Evolutionary conservation across 2,888 invertebrate genomes (phyloP).

Genomic region (Molanna angustata): DNA sequence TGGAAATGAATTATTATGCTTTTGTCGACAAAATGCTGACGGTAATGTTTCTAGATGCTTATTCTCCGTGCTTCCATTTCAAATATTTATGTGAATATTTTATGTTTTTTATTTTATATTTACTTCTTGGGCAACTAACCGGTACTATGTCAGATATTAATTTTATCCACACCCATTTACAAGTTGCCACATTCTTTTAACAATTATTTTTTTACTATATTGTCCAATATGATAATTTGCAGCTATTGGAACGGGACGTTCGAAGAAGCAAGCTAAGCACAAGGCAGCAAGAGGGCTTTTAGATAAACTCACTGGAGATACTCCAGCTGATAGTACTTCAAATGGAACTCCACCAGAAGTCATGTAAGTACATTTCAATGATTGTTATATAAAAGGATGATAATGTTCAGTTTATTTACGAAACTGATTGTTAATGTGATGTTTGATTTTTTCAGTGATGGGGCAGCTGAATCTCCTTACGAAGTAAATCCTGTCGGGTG

Average conservation of each 20-base stretch:
- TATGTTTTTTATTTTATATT: too few species aligned
- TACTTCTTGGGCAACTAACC: too few species aligned
- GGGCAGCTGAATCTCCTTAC: slow-evolving; percentile 56
- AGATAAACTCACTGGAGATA: slow-evolving; percentile 77
- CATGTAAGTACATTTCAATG: slow-evolving; percentile 38
- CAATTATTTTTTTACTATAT: too few species aligned
- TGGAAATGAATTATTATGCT: too few species aligned
- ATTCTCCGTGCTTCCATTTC: too few species aligned
- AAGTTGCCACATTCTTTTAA: too few species aligned
- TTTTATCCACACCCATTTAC: too few species aligned
- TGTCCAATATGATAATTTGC: too few species aligned
- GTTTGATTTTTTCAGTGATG: slow-evolving; percentile 12
- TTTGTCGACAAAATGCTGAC: too few species aligned
- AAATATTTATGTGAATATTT: too few species aligned
- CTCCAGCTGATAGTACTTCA: slow-evolving; percentile 60
- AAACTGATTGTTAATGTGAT: neutral
- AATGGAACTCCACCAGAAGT: slow-evolving; percentile 51
- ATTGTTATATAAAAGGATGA: neutral
- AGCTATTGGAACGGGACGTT: slow-evolving; percentile 90
- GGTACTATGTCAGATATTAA: too few species aligned
- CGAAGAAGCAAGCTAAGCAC: slow-evolving; percentile 97
- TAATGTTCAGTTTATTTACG: neutral
- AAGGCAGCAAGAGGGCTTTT: slow-evolving; percentile 90
- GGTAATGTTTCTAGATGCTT: too few species aligned
- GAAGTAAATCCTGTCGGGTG: slow-evolving; percentile 95